A percentile compares a stretch with the other conserved stretches of the same genome.
These are phyloP conservation scores for Thamnaconus septentrionalis DNA, from an alignment of 2,113 vertebrate genomes.

Conservation along the genomic window DNA sequence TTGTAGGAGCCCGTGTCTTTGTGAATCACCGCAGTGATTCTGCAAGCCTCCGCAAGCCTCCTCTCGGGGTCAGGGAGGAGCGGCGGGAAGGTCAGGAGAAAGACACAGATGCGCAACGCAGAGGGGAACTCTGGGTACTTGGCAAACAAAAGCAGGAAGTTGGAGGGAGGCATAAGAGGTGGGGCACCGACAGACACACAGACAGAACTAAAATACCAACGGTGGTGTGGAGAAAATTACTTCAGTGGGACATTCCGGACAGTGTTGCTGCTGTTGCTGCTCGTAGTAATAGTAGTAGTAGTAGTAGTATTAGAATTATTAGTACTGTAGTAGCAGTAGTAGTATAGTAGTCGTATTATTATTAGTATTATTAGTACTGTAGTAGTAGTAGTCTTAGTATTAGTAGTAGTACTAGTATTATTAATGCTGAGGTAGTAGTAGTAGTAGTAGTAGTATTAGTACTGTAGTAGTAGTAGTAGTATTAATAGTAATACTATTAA, in stretches of 20 bases:
- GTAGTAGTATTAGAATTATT: not conserved
- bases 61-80: not conserved
- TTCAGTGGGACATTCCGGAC: constrained; percentile 11
- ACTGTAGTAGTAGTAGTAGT: too few species aligned
- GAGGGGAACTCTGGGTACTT: constrained; percentile 46
- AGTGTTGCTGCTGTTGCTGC: not conserved
- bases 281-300: too few species aligned
- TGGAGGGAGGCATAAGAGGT: constrained; percentile 10
- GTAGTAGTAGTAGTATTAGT: too few species aligned
- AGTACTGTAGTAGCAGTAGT: not conserved
- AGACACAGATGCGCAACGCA: constrained; percentile 49
- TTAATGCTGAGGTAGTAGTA: too few species aligned
- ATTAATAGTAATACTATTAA: too few species aligned
- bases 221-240: constrained; percentile 18
- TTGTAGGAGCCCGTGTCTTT: too few species aligned
- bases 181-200: constrained; percentile 9
- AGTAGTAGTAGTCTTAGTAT: too few species aligned
- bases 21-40: too few species aligned
- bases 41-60: not conserved
- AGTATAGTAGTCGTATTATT: too few species aligned
- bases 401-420: too few species aligned
- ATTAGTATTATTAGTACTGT: too few species aligned
- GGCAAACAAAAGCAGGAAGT: constrained; percentile 71
- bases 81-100: not conserved
- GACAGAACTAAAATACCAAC: constrained; percentile 42